phyloP scores from a whole-genome alignment of 2,113 vertebrate species.

The Mormyrus iriodes region DNA sequence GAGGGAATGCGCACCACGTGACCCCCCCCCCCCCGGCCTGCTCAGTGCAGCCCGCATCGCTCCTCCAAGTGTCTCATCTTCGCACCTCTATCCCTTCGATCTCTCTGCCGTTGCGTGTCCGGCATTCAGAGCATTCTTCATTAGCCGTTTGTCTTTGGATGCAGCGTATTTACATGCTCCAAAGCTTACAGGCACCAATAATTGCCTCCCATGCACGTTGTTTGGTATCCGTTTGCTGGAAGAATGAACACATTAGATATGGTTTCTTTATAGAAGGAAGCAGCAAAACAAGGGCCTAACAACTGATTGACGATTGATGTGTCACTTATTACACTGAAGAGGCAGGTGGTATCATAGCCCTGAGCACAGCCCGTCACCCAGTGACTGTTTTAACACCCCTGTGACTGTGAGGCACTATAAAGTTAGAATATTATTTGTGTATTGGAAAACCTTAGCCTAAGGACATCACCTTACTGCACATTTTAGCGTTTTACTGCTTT shows the following conservation, averaged over 20 bases:
- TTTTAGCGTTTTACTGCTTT: not conserved
- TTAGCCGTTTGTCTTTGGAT: not conserved
- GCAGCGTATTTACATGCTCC: not conserved
- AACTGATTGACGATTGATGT: not conserved
- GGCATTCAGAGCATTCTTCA: not conserved
- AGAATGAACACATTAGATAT: conserved; percentile 20
- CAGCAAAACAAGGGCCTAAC: not conserved
- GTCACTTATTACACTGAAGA: not conserved
- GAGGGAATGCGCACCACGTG: not conserved
- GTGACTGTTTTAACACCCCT: conserved; percentile 5
- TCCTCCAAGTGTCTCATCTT: not conserved
- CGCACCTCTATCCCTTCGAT: not conserved
- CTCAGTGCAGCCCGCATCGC: not conserved
- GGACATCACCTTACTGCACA: not conserved
- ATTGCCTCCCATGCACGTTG: not conserved
- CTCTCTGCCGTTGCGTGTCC: not conserved
- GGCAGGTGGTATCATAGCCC: not conserved
- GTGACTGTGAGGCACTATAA: not conserved
- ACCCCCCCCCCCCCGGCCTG: not conserved
- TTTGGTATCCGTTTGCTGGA: conserved; percentile 20
- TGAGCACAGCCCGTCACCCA: not conserved
- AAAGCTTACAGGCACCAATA: not conserved
- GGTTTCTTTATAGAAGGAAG: conserved; percentile 13
- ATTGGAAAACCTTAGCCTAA: not conserved
- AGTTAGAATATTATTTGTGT: not conserved